Evolutionary conservation across 2,888 invertebrate genomes (phyloP), one percentile per base, ranked within the genome.

Genomic region (Odontocolon sp.): DNA sequence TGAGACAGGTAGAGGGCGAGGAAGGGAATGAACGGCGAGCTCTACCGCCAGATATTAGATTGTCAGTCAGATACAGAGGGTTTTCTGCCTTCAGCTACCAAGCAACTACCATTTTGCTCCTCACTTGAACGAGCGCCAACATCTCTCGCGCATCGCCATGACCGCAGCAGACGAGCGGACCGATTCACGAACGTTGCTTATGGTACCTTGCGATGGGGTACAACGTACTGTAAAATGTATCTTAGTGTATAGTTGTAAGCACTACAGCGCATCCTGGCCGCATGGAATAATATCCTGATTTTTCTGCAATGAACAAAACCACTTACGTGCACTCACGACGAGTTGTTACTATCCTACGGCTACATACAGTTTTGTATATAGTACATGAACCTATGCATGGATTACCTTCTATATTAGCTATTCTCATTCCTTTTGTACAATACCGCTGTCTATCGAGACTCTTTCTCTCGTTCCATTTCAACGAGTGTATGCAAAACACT

Each of bases 41-140:
- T 77, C 57, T 36, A 77, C 71, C 67, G 66, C 72, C 73, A 79
- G 81, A 82, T 82, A 82, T 82, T 82, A 82, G 82, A 82, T 82
- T 82, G 82, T 82, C 82, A 81, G 81, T 80, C 80, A 81, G 79
- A 80, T 82, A 80, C 73, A 79, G 76, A n/a, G 72, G 73, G 31
- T 26, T 59, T 79, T 80, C 68, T 78, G 82, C 82, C 82, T 80
- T 81, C 64, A 81, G 82, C 82, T 82, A 82, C 81, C 80, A 76
- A 80, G 78, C 76, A 79, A 81, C 81, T 77, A 81, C 82, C 75
- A 82, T 81, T 81, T 81, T 81, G 81, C 81, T 81, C 68, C 81
- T 80, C 69, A 80, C 81, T 81, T 81, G 72, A 80, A 79, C 74
- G 70, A 80, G 75, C 74, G 75, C 78, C 78, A 80, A 81, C 77